phyloP scores from a whole-genome alignment of 2,113 vertebrate species.

The Turnix velox region DNA sequence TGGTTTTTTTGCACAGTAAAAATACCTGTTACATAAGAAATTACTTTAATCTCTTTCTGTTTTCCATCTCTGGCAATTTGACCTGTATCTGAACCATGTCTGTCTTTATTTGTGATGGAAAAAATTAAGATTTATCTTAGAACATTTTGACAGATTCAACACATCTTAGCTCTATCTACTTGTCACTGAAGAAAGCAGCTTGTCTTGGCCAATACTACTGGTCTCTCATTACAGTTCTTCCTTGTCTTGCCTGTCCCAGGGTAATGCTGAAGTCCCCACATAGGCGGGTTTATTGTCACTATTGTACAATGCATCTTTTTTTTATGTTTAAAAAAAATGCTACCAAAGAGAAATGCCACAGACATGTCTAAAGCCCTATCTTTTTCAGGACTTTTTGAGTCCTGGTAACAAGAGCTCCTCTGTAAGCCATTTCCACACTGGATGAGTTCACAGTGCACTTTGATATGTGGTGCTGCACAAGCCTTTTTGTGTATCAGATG shows the following conservation, averaged over 20 bases:
- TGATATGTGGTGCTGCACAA: slow-evolving; percentile 23
- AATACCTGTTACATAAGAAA: neutral
- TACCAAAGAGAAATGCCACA: neutral
- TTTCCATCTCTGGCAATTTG: neutral
- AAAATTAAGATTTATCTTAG: neutral
- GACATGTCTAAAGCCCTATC: neutral
- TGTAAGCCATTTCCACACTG: neutral
- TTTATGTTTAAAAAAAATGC: slow-evolving; percentile 1
- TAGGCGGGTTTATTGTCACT: neutral
- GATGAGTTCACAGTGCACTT: slow-evolving; percentile 24
- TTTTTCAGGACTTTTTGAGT: neutral
- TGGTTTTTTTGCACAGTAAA: neutral
- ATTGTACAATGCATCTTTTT: slow-evolving; percentile 1
- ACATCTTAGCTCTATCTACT: neutral
- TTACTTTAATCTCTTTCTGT: neutral
- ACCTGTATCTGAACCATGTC: neutral
- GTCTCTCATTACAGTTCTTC: neutral
- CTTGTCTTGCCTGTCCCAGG: neutral
- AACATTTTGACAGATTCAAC: neutral
- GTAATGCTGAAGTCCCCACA: neutral
- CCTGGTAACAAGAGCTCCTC: slow-evolving; percentile 42
- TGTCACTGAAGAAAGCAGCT: slow-evolving; percentile 7
- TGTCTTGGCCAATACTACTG: neutral
- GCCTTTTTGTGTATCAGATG: slow-evolving; percentile 23
- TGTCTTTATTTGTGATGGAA: neutral